Evolutionary conservation across 2,797 vertebrate genomes (phyloP).

Genomic region (Gymnoscopelus microlampas): DNA sequence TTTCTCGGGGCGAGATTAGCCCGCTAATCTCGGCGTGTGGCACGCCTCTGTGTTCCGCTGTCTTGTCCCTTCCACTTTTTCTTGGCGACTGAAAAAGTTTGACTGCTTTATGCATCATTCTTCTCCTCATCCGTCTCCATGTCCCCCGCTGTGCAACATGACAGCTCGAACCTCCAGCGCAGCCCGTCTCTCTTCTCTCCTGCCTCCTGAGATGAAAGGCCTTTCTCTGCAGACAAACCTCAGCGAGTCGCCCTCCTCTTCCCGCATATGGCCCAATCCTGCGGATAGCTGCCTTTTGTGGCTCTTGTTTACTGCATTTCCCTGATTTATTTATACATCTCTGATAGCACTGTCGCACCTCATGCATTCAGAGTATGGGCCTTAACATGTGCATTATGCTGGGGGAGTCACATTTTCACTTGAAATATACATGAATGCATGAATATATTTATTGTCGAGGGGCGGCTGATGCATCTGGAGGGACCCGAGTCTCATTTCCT

Average conservation of each 20-base stretch:
- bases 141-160: constrained; percentile 70
- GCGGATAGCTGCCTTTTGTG: constrained; percentile 56
- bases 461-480: constrained; percentile 45
- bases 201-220: constrained; percentile 69
- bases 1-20: constrained; percentile 57
- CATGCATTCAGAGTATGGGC: constrained; percentile 52
- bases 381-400: constrained; percentile 62
- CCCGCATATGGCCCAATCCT: constrained; percentile 12
- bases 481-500: constrained; percentile 63
- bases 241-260: constrained; percentile 40
- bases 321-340: constrained; percentile 75
- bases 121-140: constrained; percentile 59
- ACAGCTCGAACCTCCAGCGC: constrained; percentile 65
- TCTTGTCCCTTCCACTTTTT: constrained; percentile 43
- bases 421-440: constrained; percentile 75
- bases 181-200: constrained; percentile 59
- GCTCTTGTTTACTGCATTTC: constrained; percentile 62
- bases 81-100: constrained; percentile 55
- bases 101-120: constrained; percentile 61
- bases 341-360: constrained; percentile 63
- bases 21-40: constrained; percentile 37
- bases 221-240: constrained; percentile 62
- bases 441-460: constrained; percentile 68
- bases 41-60: constrained; percentile 31
- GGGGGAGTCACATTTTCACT: constrained; percentile 53